These are phyloP conservation scores for Pipra filicauda DNA, from an alignment of 2,113 vertebrate genomes.

Conservation along the genomic window DNA sequence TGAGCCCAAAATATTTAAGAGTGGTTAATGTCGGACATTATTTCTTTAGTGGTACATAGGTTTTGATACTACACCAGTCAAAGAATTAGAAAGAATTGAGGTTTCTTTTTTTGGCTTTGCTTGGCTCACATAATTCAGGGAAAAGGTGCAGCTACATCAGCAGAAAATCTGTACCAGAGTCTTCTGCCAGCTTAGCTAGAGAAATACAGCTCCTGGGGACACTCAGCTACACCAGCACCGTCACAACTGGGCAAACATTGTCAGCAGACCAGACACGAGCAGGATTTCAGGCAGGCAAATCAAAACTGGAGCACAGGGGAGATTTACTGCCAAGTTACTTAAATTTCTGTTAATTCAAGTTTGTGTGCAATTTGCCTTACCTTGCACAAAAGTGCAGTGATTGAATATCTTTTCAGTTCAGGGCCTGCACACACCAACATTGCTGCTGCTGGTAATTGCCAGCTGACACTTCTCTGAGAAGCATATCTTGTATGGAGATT, in stretches of 20 bases:
- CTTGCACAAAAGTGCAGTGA: not conserved
- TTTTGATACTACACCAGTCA: not conserved
- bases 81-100: not conserved
- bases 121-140: not conserved
- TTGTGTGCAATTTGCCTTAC: not conserved
- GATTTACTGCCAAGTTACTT: not conserved
- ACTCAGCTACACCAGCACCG: not conserved
- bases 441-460: not conserved
- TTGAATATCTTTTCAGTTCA: not conserved
- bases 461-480: constrained; percentile 24
- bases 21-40: not conserved
- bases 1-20: not conserved
- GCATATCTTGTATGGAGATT: not conserved
- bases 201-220: not conserved
- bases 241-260: not conserved
- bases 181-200: not conserved
- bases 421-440: not conserved
- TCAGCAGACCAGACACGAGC: not conserved
- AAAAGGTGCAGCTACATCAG: not conserved
- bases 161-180: not conserved
- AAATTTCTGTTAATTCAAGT: not conserved
- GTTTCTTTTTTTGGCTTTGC: not conserved
- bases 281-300: not conserved
- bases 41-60: not conserved
- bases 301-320: not conserved